phyloP scores from a whole-genome alignment of 2,797 vertebrate genomes.

The Notolepis coatsorum region DNA sequence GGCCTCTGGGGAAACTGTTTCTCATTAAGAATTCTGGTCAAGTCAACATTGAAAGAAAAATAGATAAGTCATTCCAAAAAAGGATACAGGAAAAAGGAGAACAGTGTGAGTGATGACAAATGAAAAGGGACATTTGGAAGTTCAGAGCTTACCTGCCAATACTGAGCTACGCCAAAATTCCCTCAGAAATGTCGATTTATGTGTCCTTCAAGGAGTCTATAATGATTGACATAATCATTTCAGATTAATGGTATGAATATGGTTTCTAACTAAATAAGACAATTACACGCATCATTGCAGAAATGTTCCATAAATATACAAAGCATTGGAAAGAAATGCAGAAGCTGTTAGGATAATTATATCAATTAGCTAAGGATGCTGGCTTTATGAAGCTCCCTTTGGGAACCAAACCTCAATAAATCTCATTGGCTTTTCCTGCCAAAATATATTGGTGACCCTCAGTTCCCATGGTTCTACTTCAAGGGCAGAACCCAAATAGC shows the following conservation, averaged over 20 bases:
- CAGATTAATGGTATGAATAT: too few species aligned
- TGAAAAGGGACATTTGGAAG: not conserved
- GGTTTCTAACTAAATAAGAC: not conserved
- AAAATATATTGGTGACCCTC: not conserved
- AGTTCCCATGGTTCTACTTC: slow-evolving; percentile 19
- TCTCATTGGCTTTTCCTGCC: slow-evolving; percentile 5
- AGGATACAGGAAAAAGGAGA: not conserved
- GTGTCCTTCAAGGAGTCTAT: not conserved
- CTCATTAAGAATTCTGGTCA: slow-evolving; percentile 21
- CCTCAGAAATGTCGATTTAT: not conserved
- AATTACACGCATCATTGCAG: not conserved
- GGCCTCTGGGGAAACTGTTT: not conserved
- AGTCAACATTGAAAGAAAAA: slow-evolving; percentile 8
- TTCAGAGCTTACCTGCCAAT: not conserved
- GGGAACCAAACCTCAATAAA: slow-evolving; percentile 18
- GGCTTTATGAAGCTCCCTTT: slow-evolving; percentile 4
- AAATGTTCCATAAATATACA: not conserved
- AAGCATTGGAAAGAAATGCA: not conserved
- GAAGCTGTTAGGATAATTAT: slow-evolving; percentile 24
- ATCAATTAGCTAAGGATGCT: slow-evolving; percentile 16
- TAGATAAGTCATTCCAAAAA: not conserved
- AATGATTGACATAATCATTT: not conserved
- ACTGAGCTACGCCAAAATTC: not conserved
- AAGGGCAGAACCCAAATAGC: not conserved
- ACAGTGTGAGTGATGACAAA: slow-evolving; percentile 16